These are phyloP conservation scores for Vidua macroura DNA, from an alignment of 2,113 vertebrate species.

Conservation along the genomic window DNA sequence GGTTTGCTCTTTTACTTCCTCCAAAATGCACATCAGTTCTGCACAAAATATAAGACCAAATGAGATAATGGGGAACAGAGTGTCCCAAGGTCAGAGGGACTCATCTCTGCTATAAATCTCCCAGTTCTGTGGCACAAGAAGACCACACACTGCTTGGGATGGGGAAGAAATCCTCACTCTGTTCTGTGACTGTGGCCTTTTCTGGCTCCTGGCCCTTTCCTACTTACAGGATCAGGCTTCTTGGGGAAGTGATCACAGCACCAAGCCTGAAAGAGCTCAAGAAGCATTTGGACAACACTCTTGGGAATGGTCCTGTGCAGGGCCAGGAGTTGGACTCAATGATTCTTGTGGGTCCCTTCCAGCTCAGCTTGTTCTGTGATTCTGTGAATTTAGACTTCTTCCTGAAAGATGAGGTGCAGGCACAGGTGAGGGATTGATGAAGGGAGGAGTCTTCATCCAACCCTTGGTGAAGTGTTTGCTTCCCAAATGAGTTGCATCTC, in stretches of 20 bases:
- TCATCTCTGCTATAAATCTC: not conserved
- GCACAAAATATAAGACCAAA: not conserved
- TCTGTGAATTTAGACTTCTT: not conserved
- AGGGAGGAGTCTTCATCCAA: not conserved
- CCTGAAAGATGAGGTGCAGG: not conserved
- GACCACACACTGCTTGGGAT: not conserved
- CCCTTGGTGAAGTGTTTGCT: not conserved
- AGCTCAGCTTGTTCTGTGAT: not conserved
- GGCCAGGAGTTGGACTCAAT: rapidly evolving
- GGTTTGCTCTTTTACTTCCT: not conserved
- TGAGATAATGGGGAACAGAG: not conserved
- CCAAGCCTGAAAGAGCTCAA: not conserved
- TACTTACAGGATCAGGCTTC: not conserved
- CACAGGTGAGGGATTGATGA: not conserved
- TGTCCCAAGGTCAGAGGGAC: not conserved
- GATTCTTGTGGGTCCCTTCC: not conserved
- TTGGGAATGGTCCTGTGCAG: not conserved
- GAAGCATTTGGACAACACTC: not conserved
- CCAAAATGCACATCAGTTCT: rapidly evolving
- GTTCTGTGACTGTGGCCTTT: not conserved
- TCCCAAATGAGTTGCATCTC: not conserved
- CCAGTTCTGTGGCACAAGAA: not conserved
- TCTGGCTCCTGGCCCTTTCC: not conserved
- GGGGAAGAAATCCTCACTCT: not conserved
- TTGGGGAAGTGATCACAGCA: not conserved